phyloP scores from a whole-genome alignment of 2,888 invertebrate genomes.

The Drosophila meridiana region DNA sequence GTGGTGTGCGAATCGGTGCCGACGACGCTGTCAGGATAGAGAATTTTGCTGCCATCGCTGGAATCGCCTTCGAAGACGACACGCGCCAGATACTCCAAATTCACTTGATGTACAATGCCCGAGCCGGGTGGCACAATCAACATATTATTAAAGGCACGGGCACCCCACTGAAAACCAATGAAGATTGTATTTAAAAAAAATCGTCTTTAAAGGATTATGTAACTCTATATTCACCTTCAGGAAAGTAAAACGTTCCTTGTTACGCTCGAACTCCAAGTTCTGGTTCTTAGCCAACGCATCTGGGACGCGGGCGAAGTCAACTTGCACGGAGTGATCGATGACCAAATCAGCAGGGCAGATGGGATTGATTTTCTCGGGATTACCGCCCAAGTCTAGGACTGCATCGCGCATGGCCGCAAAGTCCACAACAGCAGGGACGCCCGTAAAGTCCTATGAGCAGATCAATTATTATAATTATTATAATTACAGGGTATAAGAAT shows the following conservation, averaged over 20 bases:
- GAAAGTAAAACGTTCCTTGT: slow-evolving; percentile 97
- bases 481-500: neutral
- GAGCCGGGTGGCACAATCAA: slow-evolving; percentile 98
- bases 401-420: slow-evolving; percentile 99
- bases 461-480: neutral
- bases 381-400: slow-evolving; percentile 92
- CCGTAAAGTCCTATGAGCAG: slow-evolving; percentile 92
- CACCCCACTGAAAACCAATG: slow-evolving; percentile 92
- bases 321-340: slow-evolving; percentile 99
- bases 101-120: slow-evolving; percentile 99
- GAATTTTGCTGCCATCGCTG: slow-evolving; percentile 84
- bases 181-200: neutral
- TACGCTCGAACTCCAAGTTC: slow-evolving; percentile 97
- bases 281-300: slow-evolving; percentile 97
- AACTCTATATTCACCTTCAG: slow-evolving; percentile 89
- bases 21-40: slow-evolving; percentile 96
- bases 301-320: slow-evolving; percentile 94
- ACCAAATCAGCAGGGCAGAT: slow-evolving; percentile 98
- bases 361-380: slow-evolving; percentile 97
- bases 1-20: slow-evolving; percentile 99
- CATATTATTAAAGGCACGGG: slow-evolving; percentile 97
- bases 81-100: slow-evolving; percentile 96
- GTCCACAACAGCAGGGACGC: slow-evolving; percentile 99
- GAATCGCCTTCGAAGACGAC: slow-evolving; percentile 92
- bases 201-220: neutral